phyloP scores from a whole-genome alignment of 2,888 invertebrate genomes.

The Tetropium fuscum region DNA sequence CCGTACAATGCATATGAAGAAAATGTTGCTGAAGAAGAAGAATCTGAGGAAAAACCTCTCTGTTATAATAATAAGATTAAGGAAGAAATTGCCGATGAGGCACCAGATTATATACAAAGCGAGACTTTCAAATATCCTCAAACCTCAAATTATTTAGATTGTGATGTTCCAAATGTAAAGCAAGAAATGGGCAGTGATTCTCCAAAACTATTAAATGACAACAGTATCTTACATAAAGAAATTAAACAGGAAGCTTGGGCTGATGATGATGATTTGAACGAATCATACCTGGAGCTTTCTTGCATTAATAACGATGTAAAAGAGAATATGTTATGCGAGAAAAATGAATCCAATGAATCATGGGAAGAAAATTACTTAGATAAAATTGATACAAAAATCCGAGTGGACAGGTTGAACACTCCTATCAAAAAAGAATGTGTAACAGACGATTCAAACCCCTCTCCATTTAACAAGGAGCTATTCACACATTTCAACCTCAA shows the following conservation, averaged over 20 bases:
- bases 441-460: slow-evolving; percentile 47
- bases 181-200: background rate
- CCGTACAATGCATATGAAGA: no score
- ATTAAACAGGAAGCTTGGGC: background rate
- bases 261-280: background rate
- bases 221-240: background rate
- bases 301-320: background rate
- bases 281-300: background rate
- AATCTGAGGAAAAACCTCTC: background rate
- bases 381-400: slow-evolving; percentile 1
- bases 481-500: slow-evolving; percentile 45
- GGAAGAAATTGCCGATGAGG: background rate
- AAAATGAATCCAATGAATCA: background rate
- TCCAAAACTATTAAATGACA: background rate
- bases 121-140: no score
- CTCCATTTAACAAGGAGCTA: slow-evolving; percentile 50
- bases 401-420: slow-evolving; percentile 14
- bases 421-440: slow-evolving; percentile 33
- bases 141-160: background rate
- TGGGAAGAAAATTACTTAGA: slow-evolving; percentile 15
- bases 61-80: slow-evolving; percentile 5
- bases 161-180: background rate
- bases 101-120: no score
- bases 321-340: background rate
- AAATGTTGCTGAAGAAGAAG: background rate